Percentiles rank a stretch among this genome's conserved stretches.
Conservation (phyloP, 2,888 invertebrate genomes). For the Tipula confusa region DNA sequence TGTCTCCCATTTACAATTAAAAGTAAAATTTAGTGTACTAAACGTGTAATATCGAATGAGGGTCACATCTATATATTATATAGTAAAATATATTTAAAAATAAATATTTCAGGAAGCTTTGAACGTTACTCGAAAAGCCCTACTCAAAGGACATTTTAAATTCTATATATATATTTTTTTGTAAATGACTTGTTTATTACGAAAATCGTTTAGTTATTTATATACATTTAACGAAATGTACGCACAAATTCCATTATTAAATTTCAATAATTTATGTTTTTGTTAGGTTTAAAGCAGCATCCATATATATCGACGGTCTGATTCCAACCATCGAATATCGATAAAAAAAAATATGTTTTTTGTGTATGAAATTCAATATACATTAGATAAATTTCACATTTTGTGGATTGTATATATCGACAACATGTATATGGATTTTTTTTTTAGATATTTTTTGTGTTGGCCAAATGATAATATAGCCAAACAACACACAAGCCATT, state of each 20-base stretch:
- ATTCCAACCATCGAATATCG: background rate
- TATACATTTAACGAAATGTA: background rate
- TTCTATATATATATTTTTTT: too few relatives aligned
- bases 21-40: too few relatives aligned
- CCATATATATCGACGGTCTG: background rate
- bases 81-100: too few relatives aligned
- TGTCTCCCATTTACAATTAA: too few relatives aligned
- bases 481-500: background rate
- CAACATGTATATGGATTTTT: background rate
- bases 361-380: background rate
- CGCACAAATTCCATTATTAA: background rate
- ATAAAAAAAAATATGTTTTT: background rate
- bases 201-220: background rate
- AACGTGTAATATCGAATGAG: too few relatives aligned
- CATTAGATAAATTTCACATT: background rate
- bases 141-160: too few relatives aligned
- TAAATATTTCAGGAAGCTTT: too few relatives aligned
- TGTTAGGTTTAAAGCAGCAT: background rate
- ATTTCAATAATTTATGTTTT: background rate
- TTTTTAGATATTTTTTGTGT: background rate
- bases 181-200: background rate
- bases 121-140: too few relatives aligned
- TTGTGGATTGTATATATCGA: background rate
- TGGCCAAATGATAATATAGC: background rate
- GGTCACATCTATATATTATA: too few relatives aligned